A percentile compares a stretch with the other conserved stretches of the same genome.
phyloP scores from a whole-genome alignment of 2,797 vertebrate species.

The Schizopygopsis malacanthus region DNA sequence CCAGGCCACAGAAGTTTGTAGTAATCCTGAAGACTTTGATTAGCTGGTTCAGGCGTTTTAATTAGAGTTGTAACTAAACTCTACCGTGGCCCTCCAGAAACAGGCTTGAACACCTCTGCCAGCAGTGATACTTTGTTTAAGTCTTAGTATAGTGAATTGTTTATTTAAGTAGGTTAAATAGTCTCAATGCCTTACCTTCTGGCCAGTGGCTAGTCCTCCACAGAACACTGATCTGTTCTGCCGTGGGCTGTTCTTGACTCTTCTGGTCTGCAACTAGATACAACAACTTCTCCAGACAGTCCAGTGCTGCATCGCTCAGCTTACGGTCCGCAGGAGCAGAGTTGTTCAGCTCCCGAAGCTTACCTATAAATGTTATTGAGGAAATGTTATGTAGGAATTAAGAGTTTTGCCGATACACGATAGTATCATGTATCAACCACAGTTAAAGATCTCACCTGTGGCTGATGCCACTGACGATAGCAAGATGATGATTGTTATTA shows the following conservation, averaged over 20 bases:
- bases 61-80: not conserved
- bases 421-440: too few species aligned
- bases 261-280: slow-evolving; percentile 76
- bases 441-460: too few species aligned
- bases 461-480: too few species aligned
- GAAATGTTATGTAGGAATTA: not conserved
- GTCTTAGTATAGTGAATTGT: not conserved
- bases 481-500: too few species aligned
- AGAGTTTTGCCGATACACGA: too few species aligned
- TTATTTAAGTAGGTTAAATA: not conserved
- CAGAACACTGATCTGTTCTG: slow-evolving; percentile 86
- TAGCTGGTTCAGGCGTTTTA: not conserved
- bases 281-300: slow-evolving; percentile 85
- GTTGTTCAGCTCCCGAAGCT: slow-evolving; percentile 92
- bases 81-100: not conserved
- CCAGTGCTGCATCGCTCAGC: slow-evolving; percentile 86
- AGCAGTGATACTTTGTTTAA: not conserved
- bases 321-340: slow-evolving; percentile 84
- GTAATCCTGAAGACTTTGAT: not conserved
- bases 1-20: not conserved
- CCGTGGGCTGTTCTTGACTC: slow-evolving; percentile 76
- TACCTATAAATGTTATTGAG: slow-evolving; percentile 75
- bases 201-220: slow-evolving; percentile 96
- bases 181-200: slow-evolving; percentile 81
- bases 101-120: not conserved